Conservation (phyloP, 2,113 vertebrate species). For the Apteryx owenii region DNA sequence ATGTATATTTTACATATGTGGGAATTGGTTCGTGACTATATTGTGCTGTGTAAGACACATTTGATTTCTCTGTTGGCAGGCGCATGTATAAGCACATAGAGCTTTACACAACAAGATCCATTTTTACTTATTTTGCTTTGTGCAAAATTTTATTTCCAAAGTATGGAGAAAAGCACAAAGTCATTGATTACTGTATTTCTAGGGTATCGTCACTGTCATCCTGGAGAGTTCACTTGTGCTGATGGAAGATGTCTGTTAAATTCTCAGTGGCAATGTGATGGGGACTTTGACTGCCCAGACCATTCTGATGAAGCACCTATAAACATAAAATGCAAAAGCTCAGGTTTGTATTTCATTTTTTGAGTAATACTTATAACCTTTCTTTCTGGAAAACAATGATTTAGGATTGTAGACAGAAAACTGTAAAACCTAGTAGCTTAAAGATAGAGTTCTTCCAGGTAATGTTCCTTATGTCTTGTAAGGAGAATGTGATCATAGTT, state of each 20-base stretch:
- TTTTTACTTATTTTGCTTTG: neutral
- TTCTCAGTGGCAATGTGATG: conserved; percentile 95
- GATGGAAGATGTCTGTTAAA: conserved; percentile 94
- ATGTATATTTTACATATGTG: neutral
- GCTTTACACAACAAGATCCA: neutral
- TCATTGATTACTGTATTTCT: neutral
- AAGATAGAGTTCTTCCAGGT: neutral
- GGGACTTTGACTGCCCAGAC: conserved; percentile 94
- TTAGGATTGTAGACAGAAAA: neutral
- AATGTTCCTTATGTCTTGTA: neutral
- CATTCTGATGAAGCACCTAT: conserved; percentile 94
- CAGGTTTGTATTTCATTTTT: conserved; percentile 78
- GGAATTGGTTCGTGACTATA: neutral
- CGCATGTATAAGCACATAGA: rapidly evolving
- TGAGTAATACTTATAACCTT: rapidly evolving
- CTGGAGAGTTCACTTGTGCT: conserved; percentile 91
- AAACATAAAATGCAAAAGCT: conserved; percentile 90
- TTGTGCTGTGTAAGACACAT: neutral
- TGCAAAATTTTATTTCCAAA: neutral
- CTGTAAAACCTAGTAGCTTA: neutral
- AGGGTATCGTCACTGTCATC: conserved; percentile 90
- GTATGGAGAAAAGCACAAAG: rapidly evolving
- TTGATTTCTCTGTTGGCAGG: neutral
- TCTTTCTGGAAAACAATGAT: neutral
- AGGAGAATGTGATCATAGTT: neutral